A percentile compares a stretch with the other conserved stretches of the same genome.
Evolutionary conservation across 2,797 vertebrate species (phyloP).

Genomic region (Mallotus villosus): DNA sequence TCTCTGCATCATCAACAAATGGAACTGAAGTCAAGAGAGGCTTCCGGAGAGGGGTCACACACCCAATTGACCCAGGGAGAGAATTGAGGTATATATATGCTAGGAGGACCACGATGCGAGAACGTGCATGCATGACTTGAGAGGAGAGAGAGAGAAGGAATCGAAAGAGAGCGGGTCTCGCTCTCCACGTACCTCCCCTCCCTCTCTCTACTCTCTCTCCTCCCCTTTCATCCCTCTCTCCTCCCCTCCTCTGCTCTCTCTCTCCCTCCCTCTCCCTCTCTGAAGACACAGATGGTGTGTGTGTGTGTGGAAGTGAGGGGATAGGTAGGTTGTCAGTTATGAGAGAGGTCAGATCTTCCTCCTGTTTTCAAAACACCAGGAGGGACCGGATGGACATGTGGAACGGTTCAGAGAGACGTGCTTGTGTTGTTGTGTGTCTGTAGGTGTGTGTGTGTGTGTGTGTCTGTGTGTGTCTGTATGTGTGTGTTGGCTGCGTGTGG

Average conservation of each 20-base stretch:
- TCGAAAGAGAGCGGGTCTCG: too few species aligned
- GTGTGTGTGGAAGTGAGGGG: constrained; percentile 19
- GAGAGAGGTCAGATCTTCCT: constrained; percentile 37
- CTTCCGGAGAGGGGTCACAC: constrained; percentile 13
- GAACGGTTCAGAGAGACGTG: constrained; percentile 5
- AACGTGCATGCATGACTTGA: too few species aligned
- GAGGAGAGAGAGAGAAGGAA: too few species aligned
- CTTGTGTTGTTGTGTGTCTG: constrained; percentile 33
- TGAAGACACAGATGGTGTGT: constrained; percentile 35
- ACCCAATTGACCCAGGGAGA: constrained; percentile 62
- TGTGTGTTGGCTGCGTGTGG: background rate
- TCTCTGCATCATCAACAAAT: constrained; percentile 25
- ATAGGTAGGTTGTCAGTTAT: constrained; percentile 44
- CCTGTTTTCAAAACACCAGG: constrained; percentile 40
- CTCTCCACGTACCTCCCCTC: too few species aligned
- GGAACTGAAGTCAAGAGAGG: constrained; percentile 14
- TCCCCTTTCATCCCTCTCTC: background rate
- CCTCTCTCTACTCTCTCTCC: background rate
- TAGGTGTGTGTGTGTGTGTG: background rate
- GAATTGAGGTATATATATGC: too few species aligned
- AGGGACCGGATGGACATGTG: constrained; percentile 29
- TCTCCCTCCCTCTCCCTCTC: constrained; percentile 14
- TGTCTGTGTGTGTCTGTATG: background rate
- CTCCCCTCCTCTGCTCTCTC: constrained; percentile 3
- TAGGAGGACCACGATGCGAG: too few species aligned